Evolutionary conservation across 1,140 invertebrate genomes (phyloP).

Genomic region (Plodia interpunctella): DNA sequence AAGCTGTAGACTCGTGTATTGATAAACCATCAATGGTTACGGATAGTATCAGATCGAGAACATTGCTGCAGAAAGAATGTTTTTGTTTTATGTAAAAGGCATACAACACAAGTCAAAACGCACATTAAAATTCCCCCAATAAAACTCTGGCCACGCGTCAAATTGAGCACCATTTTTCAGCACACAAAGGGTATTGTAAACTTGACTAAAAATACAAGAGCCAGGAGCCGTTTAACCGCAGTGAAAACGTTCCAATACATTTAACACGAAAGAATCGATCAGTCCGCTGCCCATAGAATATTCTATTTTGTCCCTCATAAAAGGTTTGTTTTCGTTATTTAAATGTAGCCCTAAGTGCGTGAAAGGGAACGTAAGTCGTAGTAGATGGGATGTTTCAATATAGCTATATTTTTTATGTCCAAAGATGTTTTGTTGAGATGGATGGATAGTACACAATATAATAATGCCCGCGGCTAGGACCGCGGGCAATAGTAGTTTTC

Average conservation of each 20-base stretch:
- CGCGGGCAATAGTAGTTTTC: no score
- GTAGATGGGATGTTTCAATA: background rate
- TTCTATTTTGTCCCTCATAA: constrained; percentile 6
- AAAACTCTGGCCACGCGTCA: background rate
- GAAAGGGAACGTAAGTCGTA: background rate
- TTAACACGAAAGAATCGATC: constrained; percentile 18
- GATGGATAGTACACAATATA: no score
- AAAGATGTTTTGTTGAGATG: no score
- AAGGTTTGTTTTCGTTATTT: background rate
- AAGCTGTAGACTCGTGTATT: no score
- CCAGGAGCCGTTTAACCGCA: background rate
- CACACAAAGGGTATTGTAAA: constrained; percentile 3
- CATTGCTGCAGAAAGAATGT: no score
- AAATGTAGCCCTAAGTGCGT: background rate
- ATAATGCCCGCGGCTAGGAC: no score
- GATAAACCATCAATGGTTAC: no score
- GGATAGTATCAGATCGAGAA: no score
- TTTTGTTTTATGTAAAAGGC: no score
- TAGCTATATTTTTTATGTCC: no score
- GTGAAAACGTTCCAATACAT: constrained; percentile 12
- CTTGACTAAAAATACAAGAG: constrained; percentile 12
- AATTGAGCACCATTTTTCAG: background rate
- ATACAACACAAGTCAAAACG: no score
- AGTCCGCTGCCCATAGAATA: background rate
- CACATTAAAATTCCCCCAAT: background rate